Evolutionary conservation across 2,113 vertebrate genomes (phyloP).

Genomic region (Kryptolebias marmoratus): DNA sequence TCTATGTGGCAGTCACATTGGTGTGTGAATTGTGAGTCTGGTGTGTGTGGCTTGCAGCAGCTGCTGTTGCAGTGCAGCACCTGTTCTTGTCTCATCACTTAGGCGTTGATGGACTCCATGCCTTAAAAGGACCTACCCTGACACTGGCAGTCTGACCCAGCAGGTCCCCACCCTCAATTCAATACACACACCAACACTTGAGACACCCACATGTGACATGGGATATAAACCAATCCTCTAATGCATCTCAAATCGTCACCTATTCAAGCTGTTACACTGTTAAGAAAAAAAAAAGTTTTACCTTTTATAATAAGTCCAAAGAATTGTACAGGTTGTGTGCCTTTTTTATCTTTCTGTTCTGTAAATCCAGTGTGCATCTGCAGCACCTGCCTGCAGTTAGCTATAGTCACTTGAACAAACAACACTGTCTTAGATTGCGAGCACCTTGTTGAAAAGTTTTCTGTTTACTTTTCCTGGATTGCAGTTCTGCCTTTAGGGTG

Average conservation of each 20-base stretch:
- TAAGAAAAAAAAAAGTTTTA: not conserved
- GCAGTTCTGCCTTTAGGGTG: not conserved
- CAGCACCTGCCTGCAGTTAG: not conserved
- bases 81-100: conserved; percentile 81
- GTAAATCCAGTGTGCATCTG: not conserved
- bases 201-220: conserved; percentile 1
- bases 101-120: conserved; percentile 73
- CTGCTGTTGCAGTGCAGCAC: conserved; percentile 77
- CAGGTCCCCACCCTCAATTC: conserved; percentile 32
- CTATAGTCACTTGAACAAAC: conserved; percentile 7
- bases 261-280: not conserved
- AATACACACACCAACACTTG: conserved; percentile 4
- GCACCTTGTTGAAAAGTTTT: not conserved
- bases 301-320: not conserved
- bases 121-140: conserved; percentile 76
- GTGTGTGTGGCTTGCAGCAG: conserved; percentile 66
- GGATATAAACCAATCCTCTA: not conserved
- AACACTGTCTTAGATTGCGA: not conserved
- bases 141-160: conserved; percentile 46
- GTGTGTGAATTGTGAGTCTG: conserved; percentile 33
- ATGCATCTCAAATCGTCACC: not conserved
- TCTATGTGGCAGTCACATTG: conserved; percentile 51
- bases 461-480: conserved; percentile 13
- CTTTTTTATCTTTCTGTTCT: not conserved
- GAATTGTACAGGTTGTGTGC: not conserved